phyloP scores from a whole-genome alignment of 2,797 vertebrate species.

The Pempheris klunzingeri region DNA sequence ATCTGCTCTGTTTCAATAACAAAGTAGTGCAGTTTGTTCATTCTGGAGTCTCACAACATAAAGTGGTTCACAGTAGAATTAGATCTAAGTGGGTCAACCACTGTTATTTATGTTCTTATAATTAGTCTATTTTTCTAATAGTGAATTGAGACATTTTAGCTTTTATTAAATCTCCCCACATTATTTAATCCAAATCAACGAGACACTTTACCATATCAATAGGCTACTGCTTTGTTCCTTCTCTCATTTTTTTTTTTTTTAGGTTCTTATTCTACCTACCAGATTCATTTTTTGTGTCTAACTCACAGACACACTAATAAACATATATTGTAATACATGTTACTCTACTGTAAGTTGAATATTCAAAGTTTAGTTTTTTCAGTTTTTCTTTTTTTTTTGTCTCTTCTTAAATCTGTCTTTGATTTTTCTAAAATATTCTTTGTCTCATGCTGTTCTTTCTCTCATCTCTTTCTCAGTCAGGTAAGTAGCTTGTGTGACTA shows the following conservation, averaged over 20 bases:
- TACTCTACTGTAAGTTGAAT: constrained; percentile 71
- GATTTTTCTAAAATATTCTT: neutral
- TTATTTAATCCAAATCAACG: constrained; percentile 40
- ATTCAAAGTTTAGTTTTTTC: constrained; percentile 34
- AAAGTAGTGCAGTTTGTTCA: neutral
- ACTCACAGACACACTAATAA: constrained; percentile 52
- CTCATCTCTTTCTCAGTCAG: constrained; percentile 17
- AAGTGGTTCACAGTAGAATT: constrained; percentile 74
- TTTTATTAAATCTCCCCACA: constrained; percentile 24
- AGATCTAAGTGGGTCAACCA: constrained; percentile 67
- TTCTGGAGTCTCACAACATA: constrained; percentile 4
- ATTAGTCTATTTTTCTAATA: constrained; percentile 83
- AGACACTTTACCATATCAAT: constrained; percentile 42
- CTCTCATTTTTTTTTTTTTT: constrained; percentile 9
- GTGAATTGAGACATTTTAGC: constrained; percentile 48
- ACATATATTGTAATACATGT: constrained; percentile 65
- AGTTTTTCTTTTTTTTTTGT: constrained; percentile 21
- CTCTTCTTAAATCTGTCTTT: constrained; percentile 34
- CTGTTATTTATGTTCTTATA: constrained; percentile 81
- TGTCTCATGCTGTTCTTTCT: neutral
- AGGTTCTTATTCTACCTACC: constrained; percentile 35
- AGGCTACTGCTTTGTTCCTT: constrained; percentile 18
- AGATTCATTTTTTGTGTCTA: constrained; percentile 58
- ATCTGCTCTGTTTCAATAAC: neutral
- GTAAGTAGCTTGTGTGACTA: constrained; percentile 44